Evolutionary conservation across 2,797 vertebrate genomes (phyloP).

Genomic region (Pangasius larnaudii): DNA sequence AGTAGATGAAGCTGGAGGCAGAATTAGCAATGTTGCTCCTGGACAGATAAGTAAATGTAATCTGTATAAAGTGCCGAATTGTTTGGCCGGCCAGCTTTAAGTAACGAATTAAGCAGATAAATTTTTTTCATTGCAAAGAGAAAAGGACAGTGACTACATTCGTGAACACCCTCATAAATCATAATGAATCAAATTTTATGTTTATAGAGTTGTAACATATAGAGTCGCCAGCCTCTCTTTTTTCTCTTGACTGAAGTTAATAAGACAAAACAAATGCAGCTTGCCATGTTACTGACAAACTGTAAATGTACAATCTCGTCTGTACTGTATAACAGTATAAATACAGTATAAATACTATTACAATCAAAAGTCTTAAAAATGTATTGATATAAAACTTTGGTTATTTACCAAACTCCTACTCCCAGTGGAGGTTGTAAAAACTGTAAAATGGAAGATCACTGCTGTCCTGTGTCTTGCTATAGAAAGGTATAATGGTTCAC

Average conservation of each 20-base stretch:
- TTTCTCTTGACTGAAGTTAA: not conserved
- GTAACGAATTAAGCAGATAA: not conserved
- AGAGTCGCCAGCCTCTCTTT: not conserved
- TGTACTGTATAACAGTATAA: not conserved
- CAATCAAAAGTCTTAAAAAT: not conserved
- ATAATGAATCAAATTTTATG: not conserved
- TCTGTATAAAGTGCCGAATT: not conserved
- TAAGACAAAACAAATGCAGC: not conserved
- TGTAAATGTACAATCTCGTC: not conserved
- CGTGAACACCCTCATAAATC: not conserved
- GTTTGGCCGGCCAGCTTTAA: not conserved
- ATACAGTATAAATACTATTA: not conserved
- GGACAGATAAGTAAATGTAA: not conserved
- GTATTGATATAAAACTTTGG: not conserved
- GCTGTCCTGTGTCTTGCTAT: conserved; percentile 8
- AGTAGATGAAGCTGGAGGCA: not conserved
- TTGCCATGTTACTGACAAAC: not conserved
- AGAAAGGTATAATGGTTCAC: conserved; percentile 15
- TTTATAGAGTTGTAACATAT: not conserved
- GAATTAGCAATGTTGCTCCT: not conserved
- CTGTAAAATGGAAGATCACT: not conserved
- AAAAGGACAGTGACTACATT: not conserved
- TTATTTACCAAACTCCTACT: not conserved
- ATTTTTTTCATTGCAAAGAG: not conserved
- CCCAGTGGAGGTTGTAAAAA: not conserved